Percentiles rank a stretch among this genome's conserved stretches.
Evolutionary conservation across 2,888 invertebrate genomes (phyloP).

Genomic region (Deilephila elpenor): DNA sequence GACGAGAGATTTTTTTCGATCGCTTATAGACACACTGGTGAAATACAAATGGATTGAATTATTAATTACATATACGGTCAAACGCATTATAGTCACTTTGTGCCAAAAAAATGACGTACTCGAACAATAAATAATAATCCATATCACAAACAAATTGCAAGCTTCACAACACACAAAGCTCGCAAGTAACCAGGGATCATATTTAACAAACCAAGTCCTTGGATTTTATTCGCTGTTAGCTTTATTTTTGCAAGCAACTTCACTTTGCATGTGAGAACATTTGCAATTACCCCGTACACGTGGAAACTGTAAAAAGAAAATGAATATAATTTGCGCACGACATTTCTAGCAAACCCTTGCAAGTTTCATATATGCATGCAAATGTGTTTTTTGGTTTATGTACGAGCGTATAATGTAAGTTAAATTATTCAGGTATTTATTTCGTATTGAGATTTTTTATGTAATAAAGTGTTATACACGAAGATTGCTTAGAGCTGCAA

Average conservation of each 20-base stretch:
- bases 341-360: neutral
- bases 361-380: conserved; percentile 6
- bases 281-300: conserved; percentile 9
- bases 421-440: neutral
- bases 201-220: neutral
- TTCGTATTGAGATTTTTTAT: neutral
- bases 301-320: conserved; percentile 4
- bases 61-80: too few relatives aligned
- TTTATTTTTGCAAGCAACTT: neutral
- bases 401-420: neutral
- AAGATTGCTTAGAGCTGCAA: too few relatives aligned
- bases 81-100: too few relatives aligned
- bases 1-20: too few relatives aligned
- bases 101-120: too few relatives aligned
- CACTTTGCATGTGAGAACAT: conserved; percentile 6
- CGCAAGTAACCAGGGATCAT: neutral
- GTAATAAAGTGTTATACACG: too few relatives aligned
- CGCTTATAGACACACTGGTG: too few relatives aligned
- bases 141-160: neutral
- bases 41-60: too few relatives aligned
- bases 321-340: neutral
- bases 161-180: neutral
- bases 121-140: neutral
- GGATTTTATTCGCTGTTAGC: neutral
- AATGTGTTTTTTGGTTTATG: neutral